Percentiles rank a stretch among this genome's conserved stretches.
These are phyloP conservation scores for Falco punctatus DNA, from an alignment of 2,113 vertebrate genomes.

Conservation along the genomic window DNA sequence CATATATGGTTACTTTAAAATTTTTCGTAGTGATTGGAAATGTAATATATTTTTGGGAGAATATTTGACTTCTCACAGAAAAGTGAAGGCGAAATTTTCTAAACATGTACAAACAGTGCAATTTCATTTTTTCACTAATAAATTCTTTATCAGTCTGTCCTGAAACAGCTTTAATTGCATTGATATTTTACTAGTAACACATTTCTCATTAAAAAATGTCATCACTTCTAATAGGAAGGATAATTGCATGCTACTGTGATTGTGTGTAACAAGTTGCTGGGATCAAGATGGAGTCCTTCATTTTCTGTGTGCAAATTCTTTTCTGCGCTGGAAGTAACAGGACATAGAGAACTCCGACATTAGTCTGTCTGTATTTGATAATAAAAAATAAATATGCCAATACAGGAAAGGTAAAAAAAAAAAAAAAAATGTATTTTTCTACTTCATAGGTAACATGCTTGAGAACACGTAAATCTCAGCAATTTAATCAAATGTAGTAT, in stretches of 20 bases:
- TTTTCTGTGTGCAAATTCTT: not conserved
- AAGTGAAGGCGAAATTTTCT: not conserved
- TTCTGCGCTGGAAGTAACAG: not conserved
- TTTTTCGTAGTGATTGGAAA: not conserved
- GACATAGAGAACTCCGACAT: not conserved
- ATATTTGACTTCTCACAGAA: not conserved
- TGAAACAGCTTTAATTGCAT: not conserved
- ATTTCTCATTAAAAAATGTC: not conserved
- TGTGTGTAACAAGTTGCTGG: not conserved
- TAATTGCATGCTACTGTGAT: not conserved
- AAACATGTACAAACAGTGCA: not conserved
- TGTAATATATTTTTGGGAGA: not conserved
- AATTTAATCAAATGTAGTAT: not conserved
- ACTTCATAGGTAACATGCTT: not conserved
- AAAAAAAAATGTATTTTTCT: not conserved
- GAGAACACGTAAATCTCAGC: not conserved
- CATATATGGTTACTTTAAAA: not conserved
- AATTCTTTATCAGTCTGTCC: not conserved
- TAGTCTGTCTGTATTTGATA: not conserved
- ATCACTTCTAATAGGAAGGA: not conserved
- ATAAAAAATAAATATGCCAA: not conserved
- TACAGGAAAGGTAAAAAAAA: not conserved
- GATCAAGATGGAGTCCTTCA: not conserved
- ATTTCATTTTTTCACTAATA: not conserved
- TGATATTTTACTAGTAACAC: not conserved